Percentiles rank a stretch among this genome's conserved stretches.
phyloP scores from a whole-genome alignment of 1,140 invertebrate species.

The Vanessa tameamea region DNA sequence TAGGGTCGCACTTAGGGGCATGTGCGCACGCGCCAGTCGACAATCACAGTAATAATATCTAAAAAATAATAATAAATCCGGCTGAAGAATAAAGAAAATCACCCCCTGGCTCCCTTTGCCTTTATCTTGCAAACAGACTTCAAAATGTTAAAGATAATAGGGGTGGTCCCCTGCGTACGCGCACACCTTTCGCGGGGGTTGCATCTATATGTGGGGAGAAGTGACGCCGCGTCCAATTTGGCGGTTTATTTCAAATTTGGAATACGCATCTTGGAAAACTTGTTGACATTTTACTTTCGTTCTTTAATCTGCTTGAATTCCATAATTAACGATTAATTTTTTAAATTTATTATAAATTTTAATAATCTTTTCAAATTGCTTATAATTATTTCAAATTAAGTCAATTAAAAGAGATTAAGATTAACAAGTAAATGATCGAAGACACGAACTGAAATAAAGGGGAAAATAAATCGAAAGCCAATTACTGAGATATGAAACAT shows the following conservation, averaged over 20 bases:
- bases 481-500: constrained; percentile 68
- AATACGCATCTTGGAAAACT: constrained; percentile 31
- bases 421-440: constrained; percentile 11
- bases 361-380: background rate
- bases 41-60: constrained; percentile 80
- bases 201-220: constrained; percentile 51
- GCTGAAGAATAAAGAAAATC: constrained; percentile 80
- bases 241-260: constrained; percentile 74
- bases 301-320: background rate
- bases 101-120: constrained; percentile 75
- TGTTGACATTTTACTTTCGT: background rate
- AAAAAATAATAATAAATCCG: constrained; percentile 81
- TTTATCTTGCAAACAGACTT: constrained; percentile 80
- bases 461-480: constrained; percentile 67
- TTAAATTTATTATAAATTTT: background rate
- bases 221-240: constrained; percentile 54
- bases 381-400: background rate
- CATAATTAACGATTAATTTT: background rate
- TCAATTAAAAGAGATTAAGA: background rate
- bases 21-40: constrained; percentile 75
- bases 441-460: constrained; percentile 39
- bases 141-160: constrained; percentile 79
- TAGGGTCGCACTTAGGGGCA: constrained; percentile 64
- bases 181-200: constrained; percentile 75
- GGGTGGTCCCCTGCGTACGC: constrained; percentile 62